A percentile compares a stretch with the other conserved stretches of the same genome.
Evolutionary conservation across 2,888 invertebrate genomes (phyloP).

Genomic region (Amphipoea oculea): DNA sequence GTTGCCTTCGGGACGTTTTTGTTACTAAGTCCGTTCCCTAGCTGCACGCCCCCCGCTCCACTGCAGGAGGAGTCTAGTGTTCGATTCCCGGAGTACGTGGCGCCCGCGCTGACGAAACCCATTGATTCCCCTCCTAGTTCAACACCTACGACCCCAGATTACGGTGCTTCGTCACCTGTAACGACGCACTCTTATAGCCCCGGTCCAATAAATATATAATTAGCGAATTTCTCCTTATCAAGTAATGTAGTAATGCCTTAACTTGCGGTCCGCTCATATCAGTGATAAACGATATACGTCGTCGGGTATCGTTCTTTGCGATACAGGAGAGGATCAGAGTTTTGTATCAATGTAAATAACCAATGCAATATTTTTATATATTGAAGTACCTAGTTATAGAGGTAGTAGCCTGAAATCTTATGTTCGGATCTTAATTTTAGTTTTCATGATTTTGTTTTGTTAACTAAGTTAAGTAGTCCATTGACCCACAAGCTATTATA

Average conservation of each 20-base stretch:
- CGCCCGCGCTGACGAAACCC: constrained; percentile 90
- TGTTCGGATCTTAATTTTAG: constrained; percentile 64
- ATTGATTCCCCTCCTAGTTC: constrained; percentile 83
- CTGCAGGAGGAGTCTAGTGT: constrained; percentile 87
- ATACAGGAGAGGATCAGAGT: constrained; percentile 57
- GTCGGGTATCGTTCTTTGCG: constrained; percentile 59
- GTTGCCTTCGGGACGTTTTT: constrained; percentile 92
- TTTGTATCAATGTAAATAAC: constrained; percentile 77
- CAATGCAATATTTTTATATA: constrained; percentile 77
- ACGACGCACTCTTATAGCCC: constrained; percentile 80
- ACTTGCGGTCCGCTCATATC: constrained; percentile 66
- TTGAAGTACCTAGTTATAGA: constrained; percentile 57
- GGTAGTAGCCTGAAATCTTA: constrained; percentile 69
- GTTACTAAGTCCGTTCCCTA: constrained; percentile 93
- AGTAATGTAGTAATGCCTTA: constrained; percentile 64
- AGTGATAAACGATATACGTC: constrained; percentile 67
- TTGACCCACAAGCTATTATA: constrained; percentile 32
- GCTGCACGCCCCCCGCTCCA: constrained; percentile 91
- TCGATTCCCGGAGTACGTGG: constrained; percentile 89
- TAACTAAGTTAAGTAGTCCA: constrained; percentile 22
- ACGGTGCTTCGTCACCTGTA: constrained; percentile 86
- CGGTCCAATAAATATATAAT: constrained; percentile 85
- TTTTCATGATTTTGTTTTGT: constrained; percentile 36
- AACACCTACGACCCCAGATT: constrained; percentile 86
- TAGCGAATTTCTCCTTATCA: constrained; percentile 65